Evolutionary conservation across 2,888 invertebrate species (phyloP), one percentile per base, ranked within the genome.

Genomic region (Drosophila bunnanda): DNA sequence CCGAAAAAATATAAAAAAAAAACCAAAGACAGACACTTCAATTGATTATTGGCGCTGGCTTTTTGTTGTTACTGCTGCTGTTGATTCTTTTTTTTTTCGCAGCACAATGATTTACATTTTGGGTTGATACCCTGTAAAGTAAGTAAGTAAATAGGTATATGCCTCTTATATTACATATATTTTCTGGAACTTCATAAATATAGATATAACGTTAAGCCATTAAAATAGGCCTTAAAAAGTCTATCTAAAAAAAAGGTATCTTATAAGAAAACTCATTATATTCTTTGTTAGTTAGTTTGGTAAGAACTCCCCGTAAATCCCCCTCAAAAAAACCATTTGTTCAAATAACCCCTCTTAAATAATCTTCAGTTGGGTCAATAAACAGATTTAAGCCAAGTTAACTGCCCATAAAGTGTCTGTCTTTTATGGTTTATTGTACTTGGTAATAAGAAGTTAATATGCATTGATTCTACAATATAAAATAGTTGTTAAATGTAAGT

Each of bases 1-100:
- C 80, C 66, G n/a, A 71, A 72, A 61, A 73, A 80, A 20, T 2
- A 72, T 64, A 38, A 15, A 34, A 55, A 68, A 66, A 59, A 50
- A 67, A 70, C 53, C 69, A 34, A 69, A 84, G 70, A 87, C 82
- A 84, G 82, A 84, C 79, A 89, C 85, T 89, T 79, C 78, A 88
- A 87, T 82, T 85, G 86, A 88, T 89, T 88, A 79, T 89, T 75
- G 78, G 75, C 60, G 58, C 67, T 73, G 62, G 60, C 58, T 73
- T 66, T 62, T 75, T 70, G 69, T 62, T 72, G 59, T 39, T 52
- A 22, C 15, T 50, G 30, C 46, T 69, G 54, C 68, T 77, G 38
- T 62, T 68, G 57, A 57, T 72, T 56, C 30, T 55, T 15, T 44
- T 38, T 17, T 28, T 38, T 79, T 87, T 77, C 60, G 79, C 74